A percentile compares a stretch with the other conserved stretches of the same genome.
Evolutionary conservation across 2,888 invertebrate genomes (phyloP).

Genomic region (Xestia rhomboidea): DNA sequence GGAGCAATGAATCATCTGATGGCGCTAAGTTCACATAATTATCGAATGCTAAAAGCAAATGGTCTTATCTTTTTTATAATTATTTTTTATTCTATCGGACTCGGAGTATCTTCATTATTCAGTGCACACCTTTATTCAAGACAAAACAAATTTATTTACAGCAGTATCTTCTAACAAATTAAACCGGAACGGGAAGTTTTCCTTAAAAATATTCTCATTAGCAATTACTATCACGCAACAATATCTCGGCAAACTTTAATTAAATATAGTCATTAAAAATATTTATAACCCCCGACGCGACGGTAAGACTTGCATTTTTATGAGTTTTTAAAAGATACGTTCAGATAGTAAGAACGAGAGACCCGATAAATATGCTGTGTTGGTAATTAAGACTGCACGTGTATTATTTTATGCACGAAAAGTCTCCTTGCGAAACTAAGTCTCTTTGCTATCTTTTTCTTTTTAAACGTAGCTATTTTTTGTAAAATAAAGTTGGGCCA

Average conservation of each 20-base stretch:
- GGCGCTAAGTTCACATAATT: not conserved
- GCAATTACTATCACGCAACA: constrained; percentile 73
- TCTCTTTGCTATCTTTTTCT: not conserved
- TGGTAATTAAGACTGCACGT: constrained; percentile 44
- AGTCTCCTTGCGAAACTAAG: not conserved
- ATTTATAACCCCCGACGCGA: constrained; percentile 82
- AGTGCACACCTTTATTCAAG: constrained; percentile 35
- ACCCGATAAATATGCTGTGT: constrained; percentile 51
- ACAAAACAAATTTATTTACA: constrained; percentile 48
- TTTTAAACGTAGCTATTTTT: not conserved
- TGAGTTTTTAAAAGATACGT: constrained; percentile 80
- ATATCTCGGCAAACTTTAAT: constrained; percentile 75
- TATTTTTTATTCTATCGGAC: not conserved
- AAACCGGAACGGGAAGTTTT: constrained; percentile 38
- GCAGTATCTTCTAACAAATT: constrained; percentile 35
- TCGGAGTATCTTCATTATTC: too few species aligned
- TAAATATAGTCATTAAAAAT: constrained; percentile 88
- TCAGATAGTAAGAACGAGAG: constrained; percentile 41
- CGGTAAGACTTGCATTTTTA: constrained; percentile 85
- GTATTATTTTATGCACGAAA: constrained; percentile 30
- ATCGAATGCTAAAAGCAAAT: too few species aligned
- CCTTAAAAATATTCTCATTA: constrained; percentile 72
- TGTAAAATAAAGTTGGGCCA: not conserved
- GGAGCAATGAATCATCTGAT: not conserved
- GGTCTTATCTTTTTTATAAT: too few species aligned